Base-by-base conservation (phyloP, 2,888 invertebrate genomes). In the Gortyna flavago region DNA sequence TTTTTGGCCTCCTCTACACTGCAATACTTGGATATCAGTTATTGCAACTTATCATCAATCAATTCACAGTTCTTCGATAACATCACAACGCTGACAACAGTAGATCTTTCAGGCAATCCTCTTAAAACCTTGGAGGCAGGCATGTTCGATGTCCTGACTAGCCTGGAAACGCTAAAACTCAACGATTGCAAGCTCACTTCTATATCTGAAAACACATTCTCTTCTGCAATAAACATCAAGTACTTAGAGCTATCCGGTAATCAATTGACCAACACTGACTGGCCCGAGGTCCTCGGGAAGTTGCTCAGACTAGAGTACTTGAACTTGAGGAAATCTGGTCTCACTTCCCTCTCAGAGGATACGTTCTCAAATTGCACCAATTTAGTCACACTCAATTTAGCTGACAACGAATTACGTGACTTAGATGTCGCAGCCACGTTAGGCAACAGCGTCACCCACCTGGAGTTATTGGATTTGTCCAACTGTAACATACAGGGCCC, bases 101-200 rank as follows among this genome's bases (percentile, higher is more conserved):
- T 98, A n/a, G 98, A 98, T 90, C 93, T 98, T 18, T 98, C 98
- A 8, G 96, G 97, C 79, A 98, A 98, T 92, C 98, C 98, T 6
- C 94, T 98, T 1, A 94, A 95, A 78, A 93, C 92, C 16, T 94
- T 98, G 68, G 97, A 97, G 66, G 94, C 97, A 0, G 97, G 97
- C 44, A 96, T 97, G 2, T 97, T 98, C 87, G 97, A 97, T 86
- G 97, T 97, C 29, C 93, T 98, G 61, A 97, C 97, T n/a, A 97
- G 97, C 89, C 93, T 98, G 48, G 98, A 98, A 88, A 97, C 97
- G 67, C 92, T 98, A 25, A 97, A 97, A 90, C 94, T 98, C 74
- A 97, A 97, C 89, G 95, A 97, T 83, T 98, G 98, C 91, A 97
- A 97, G 90, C 94, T 98, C 41, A 97, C 96, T 0, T 93, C 95